Evolutionary conservation across 1,140 invertebrate species (phyloP).

Genomic region (Aphaenogaster ashmeadi): DNA sequence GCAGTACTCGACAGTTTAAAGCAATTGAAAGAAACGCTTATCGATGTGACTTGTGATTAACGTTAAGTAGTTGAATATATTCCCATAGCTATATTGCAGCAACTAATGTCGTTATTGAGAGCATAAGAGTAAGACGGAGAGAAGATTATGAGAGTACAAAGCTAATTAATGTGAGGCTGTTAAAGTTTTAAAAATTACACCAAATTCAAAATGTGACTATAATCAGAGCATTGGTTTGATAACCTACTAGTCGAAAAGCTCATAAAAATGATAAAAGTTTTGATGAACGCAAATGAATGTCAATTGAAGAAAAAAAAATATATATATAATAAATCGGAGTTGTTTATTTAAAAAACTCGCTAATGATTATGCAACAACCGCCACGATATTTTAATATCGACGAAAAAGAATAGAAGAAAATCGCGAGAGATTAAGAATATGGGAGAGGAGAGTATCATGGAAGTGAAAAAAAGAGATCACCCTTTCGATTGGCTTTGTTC

Average conservation of each 20-base stretch:
- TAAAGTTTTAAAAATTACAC: background rate
- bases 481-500: background rate
- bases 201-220: background rate
- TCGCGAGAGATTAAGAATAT: background rate
- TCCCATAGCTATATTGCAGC: background rate
- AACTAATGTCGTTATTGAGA: background rate
- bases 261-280: conserved; percentile 5
- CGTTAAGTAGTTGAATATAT: background rate
- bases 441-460: background rate
- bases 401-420: background rate
- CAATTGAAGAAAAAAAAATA: background rate
- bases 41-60: background rate
- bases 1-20: background rate
- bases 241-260: background rate
- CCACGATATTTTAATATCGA: background rate
- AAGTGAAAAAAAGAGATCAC: background rate
- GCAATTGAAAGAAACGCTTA: background rate
- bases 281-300: background rate
- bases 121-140: background rate
- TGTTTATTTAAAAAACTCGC: background rate
- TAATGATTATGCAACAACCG: background rate
- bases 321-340: background rate
- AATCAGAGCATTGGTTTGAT: background rate
- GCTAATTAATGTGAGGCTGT: background rate
- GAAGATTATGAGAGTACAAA: background rate